Evolutionary conservation across 2,113 vertebrate genomes (phyloP).

Genomic region (Marmota monax): DNA sequence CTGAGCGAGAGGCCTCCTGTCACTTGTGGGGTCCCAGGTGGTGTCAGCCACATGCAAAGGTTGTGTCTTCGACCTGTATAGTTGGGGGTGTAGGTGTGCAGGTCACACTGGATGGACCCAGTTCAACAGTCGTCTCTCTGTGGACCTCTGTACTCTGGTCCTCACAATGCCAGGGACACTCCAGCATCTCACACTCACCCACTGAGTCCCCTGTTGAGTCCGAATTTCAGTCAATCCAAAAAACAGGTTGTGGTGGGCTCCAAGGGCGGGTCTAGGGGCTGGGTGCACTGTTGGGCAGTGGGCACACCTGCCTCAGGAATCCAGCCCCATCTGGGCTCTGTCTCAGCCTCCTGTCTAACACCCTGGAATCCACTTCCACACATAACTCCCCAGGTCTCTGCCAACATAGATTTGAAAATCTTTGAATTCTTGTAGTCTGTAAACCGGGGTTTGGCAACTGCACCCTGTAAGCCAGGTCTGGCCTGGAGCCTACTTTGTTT

Average conservation of each 20-base stretch:
- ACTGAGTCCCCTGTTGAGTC: not conserved
- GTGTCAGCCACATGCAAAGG: not conserved
- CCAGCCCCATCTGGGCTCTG: not conserved
- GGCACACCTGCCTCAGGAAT: not conserved
- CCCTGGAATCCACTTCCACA: not conserved
- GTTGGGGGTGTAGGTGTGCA: not conserved
- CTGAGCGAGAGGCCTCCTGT: not conserved
- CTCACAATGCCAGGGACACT: not conserved
- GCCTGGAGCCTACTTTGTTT: not conserved
- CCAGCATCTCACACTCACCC: not conserved
- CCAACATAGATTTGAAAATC: not conserved
- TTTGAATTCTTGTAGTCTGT: not conserved
- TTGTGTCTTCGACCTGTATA: not conserved
- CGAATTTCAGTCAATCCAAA: not conserved
- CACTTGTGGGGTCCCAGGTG: not conserved
- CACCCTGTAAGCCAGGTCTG: not conserved
- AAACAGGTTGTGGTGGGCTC: accelerated
- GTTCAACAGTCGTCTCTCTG: not conserved
- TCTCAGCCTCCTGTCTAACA: not conserved
- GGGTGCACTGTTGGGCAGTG: accelerated
- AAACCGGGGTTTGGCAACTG: not conserved
- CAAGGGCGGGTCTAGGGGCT: not conserved
- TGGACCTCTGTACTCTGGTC: too few relatives aligned
- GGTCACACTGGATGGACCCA: not conserved
- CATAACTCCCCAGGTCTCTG: not conserved